These are phyloP conservation scores for Coelopa frigida DNA, from an alignment of 1,140 invertebrate species.

Conservation along the genomic window DNA sequence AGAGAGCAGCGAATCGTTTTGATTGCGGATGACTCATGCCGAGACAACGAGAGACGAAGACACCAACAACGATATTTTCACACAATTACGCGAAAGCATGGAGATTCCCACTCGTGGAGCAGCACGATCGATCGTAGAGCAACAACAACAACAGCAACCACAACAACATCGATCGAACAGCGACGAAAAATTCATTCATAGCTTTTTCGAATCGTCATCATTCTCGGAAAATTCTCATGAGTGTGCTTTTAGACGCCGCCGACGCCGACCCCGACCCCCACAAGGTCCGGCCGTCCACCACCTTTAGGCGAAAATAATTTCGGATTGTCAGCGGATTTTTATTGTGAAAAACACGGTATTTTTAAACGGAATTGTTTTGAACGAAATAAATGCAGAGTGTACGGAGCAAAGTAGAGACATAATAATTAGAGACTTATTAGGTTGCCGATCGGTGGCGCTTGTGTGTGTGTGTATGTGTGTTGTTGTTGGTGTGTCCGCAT, in stretches of 20 bases:
- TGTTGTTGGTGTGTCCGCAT: no score
- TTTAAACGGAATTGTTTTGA: no score
- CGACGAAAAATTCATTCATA: constrained; percentile 34
- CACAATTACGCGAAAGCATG: constrained; percentile 14
- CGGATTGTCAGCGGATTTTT: no score
- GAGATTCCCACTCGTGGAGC: not conserved
- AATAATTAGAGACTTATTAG: no score
- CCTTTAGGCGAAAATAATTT: no score
- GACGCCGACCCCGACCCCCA: no score
- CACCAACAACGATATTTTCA: constrained; percentile 3
- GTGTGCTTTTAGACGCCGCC: constrained; percentile 10
- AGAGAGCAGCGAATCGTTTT: not conserved
- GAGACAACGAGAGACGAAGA: not conserved
- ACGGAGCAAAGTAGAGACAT: no score
- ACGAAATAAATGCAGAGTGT: no score
- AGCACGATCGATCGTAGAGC: not conserved
- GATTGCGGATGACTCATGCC: constrained; percentile 17
- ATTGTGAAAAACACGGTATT: no score
- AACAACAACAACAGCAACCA: constrained; percentile 17
- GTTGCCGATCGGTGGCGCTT: no score
- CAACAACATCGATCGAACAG: not conserved
- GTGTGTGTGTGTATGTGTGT: no score
- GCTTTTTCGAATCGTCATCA: constrained; percentile 17
- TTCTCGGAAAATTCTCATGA: constrained; percentile 37
- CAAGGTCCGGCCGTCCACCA: no score